Conservation (phyloP, 53 echinoderm and acorn worm genomes). For the Henricia sp. region DNA sequence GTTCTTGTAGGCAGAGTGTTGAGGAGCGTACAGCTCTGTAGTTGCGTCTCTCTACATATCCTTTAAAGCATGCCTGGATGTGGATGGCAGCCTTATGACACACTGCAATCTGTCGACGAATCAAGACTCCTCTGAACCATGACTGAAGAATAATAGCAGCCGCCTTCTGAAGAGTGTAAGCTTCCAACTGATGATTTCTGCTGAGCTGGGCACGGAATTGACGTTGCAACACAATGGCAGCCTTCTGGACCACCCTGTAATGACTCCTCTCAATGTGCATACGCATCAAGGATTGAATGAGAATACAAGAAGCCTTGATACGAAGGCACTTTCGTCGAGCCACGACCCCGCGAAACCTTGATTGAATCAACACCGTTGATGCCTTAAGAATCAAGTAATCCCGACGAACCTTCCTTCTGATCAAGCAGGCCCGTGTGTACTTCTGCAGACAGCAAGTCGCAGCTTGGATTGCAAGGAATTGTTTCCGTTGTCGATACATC, state of each 20-base stretch:
- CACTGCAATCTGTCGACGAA: conserved; percentile 39
- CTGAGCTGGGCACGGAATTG: conserved; percentile 66
- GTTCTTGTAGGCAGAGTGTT: conserved; percentile 59
- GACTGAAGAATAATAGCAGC: conserved; percentile 50
- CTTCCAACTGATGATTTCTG: conserved; percentile 12
- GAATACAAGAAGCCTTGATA: conserved; percentile 52
- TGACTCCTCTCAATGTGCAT: conserved; percentile 17
- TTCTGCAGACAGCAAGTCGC: conserved; percentile 52
- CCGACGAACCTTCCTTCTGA: conserved; percentile 13
- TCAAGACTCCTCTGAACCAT: conserved; percentile 35
- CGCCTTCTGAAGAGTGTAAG: conserved; percentile 22
- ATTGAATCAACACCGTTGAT: conserved; percentile 58
- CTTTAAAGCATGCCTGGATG: conserved; percentile 73
- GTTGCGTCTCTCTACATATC: conserved; percentile 1
- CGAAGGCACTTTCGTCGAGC: conserved; percentile 28
- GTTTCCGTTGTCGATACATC: conserved; percentile 10
- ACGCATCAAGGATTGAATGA: conserved; percentile 61
- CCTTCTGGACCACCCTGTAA: conserved; percentile 41
- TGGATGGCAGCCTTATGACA: conserved; percentile 40
- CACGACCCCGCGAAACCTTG: conserved; percentile 11
- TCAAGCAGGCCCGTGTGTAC: conserved; percentile 37
- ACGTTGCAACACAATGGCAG: conserved; percentile 65
- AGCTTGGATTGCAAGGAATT: conserved; percentile 32
- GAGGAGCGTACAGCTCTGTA: conserved; percentile 51
- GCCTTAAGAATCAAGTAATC: conserved; percentile 27